Percentiles rank a stretch among this genome's conserved stretches.
Conservation (phyloP, 2,113 vertebrate species). For the Petrocephalus microphthalmus region DNA sequence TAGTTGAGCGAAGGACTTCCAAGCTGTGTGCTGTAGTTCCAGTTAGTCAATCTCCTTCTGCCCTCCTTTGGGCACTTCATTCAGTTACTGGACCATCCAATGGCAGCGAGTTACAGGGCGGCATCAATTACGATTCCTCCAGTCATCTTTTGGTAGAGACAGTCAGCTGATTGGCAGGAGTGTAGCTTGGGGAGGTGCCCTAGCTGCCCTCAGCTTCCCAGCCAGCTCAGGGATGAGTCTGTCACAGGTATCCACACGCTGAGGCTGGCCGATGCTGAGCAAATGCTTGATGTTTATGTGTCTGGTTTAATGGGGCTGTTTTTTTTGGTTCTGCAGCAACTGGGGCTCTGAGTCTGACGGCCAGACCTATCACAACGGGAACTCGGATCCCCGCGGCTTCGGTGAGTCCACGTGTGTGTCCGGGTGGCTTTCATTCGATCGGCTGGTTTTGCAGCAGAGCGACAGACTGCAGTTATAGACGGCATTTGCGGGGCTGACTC, state of each 20-base stretch:
- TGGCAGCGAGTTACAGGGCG: neutral
- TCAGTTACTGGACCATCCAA: neutral
- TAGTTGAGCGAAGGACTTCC: neutral
- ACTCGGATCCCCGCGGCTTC: conserved; percentile 93
- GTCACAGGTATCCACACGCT: neutral
- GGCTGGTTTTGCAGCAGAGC: neutral
- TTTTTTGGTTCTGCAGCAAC: conserved; percentile 65
- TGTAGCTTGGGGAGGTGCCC: neutral
- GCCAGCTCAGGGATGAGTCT: neutral
- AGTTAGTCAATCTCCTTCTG: neutral
- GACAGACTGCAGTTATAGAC: neutral
- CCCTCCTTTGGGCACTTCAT: neutral
- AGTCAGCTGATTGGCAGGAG: neutral
- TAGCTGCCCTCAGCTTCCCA: neutral
- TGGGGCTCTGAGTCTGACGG: conserved; percentile 88
- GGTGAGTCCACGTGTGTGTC: conserved; percentile 57
- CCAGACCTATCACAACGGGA: conserved; percentile 85
- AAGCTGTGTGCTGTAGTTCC: neutral
- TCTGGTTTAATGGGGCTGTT: neutral
- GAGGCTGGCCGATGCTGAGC: neutral
- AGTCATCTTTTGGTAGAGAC: neutral
- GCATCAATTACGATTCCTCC: neutral
- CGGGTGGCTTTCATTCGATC: neutral
- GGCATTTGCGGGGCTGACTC: neutral
- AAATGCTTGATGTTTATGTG: neutral